phyloP scores from a whole-genome alignment of 2,113 vertebrate genomes.

The Tichodroma muraria region DNA sequence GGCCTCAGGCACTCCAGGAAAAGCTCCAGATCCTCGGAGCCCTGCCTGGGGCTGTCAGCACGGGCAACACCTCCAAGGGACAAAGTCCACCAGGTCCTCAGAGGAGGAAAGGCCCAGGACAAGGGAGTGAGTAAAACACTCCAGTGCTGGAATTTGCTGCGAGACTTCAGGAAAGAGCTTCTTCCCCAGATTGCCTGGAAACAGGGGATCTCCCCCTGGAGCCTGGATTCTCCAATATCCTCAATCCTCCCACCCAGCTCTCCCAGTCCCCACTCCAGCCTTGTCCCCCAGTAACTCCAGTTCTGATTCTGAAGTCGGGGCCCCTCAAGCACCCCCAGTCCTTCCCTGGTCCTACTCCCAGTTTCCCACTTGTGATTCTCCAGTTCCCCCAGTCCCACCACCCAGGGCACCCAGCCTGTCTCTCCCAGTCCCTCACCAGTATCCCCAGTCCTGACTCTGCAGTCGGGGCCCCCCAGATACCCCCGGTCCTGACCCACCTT shows the following conservation, averaged over 20 bases:
- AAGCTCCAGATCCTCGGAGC: not conserved
- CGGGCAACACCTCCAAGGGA: accelerated
- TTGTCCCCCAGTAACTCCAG: not conserved
- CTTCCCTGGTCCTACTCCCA: not conserved
- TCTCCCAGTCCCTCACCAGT: not conserved
- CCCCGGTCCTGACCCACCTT: no score
- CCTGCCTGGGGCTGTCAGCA: not conserved
- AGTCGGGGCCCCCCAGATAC: not conserved
- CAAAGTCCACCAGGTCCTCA: not conserved
- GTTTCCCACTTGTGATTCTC: not conserved
- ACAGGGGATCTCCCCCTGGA: not conserved
- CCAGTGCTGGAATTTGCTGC: accelerated
- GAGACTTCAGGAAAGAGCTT: not conserved
- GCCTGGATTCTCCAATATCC: not conserved
- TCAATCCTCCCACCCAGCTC: not conserved
- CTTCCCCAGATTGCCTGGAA: accelerated
- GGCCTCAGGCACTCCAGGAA: not conserved
- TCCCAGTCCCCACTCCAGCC: not conserved
- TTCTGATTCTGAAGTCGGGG: not conserved
- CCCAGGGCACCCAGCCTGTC: not conserved
- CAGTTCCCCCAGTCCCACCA: no score
- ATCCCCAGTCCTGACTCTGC: not conserved
- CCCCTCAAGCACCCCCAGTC: no score
- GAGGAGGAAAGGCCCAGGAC: no score
- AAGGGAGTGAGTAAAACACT: accelerated